These are phyloP conservation scores for Rhyacophila evoluta DNA, from an alignment of 2,888 invertebrate genomes.

Conservation along the genomic window DNA sequence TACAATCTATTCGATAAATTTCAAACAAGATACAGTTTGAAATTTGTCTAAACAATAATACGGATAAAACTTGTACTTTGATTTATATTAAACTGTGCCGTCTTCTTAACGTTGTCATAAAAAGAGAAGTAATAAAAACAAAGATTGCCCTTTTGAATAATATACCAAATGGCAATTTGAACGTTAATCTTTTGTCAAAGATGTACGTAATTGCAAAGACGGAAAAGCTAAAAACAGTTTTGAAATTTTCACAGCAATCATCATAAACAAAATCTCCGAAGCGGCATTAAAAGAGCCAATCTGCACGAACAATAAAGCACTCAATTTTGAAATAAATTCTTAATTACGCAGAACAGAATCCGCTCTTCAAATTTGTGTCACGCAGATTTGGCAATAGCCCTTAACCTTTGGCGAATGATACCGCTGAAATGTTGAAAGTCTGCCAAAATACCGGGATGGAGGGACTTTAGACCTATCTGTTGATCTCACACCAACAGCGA, in stretches of 20 bases:
- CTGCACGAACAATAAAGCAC: background rate
- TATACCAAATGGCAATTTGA: too few species aligned
- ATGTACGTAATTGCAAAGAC: background rate
- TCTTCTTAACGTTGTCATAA: too few species aligned
- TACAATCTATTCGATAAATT: too few species aligned
- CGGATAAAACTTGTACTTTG: too few species aligned
- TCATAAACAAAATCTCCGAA: background rate
- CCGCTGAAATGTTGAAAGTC: background rate
- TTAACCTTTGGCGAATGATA: conserved; percentile 22
- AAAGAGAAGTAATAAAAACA: too few species aligned
- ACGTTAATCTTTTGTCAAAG: background rate
- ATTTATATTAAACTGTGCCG: too few species aligned
- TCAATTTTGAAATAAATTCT: background rate
- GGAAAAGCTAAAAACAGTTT: background rate
- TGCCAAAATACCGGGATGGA: conserved; percentile 14
- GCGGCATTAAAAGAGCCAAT: background rate
- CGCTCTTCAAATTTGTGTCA: background rate
- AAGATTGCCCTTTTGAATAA: too few species aligned
- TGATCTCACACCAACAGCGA: conserved; percentile 9
- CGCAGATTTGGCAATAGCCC: conserved; percentile 9
- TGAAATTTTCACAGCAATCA: background rate
- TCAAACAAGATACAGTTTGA: too few species aligned
- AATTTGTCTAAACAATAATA: too few species aligned
- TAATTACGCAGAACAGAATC: background rate
- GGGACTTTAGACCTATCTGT: conserved; percentile 15